Base-by-base conservation (phyloP, 1,140 invertebrate genomes). In the Zaprionus kolodkinae region DNA sequence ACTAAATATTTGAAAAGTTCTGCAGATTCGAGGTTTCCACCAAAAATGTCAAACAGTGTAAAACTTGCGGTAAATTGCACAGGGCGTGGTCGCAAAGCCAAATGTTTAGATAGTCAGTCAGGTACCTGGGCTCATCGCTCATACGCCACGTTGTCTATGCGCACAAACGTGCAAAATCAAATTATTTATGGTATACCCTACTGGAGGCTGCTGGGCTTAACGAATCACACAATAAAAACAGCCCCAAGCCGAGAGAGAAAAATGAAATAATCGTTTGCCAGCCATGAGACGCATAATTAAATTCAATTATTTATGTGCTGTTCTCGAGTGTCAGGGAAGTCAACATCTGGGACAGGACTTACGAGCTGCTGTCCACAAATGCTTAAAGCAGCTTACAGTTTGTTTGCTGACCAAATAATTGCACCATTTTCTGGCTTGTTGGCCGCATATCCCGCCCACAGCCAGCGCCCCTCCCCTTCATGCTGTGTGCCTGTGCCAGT, bases 1-100 rank as follows among this genome's bases (percentile, higher is more conserved):
- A 76, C 81, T 77, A 89, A 89, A 90, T 85, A 85, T 90, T 89
- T 90, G 78, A 89, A 89, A 89, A 89, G 85, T 89, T 89, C n/a
- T 55, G 72, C 59, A 63, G 43, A 61, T 63, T 70, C 40, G 50
- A 59, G 45, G 54, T 52, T 61, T 65, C 48, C 52, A 59, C 56
- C 33, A 76, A 78, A 79, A 79, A 81, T 75, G 81, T 76, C 85
- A 79, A 74, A 71, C 78, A 78, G 50, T 55, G 38, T 68, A 69
- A 72, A 54, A 76, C 63, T 67, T 81, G 63, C 60, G 71, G 70
- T 55, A 79, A 69, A 62, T 68, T 68, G 33, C 27, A 12, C 50
- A 30, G 64, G 75, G 74, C 57, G 74, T 76, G 74, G 74, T 63
- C 43, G 36, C 27, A 64, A 68, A 67, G 67, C 75, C 67, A 57